A percentile compares a stretch with the other conserved stretches of the same genome.
phyloP scores from a whole-genome alignment of 2,797 vertebrate species.

The Forpus xanthops region DNA sequence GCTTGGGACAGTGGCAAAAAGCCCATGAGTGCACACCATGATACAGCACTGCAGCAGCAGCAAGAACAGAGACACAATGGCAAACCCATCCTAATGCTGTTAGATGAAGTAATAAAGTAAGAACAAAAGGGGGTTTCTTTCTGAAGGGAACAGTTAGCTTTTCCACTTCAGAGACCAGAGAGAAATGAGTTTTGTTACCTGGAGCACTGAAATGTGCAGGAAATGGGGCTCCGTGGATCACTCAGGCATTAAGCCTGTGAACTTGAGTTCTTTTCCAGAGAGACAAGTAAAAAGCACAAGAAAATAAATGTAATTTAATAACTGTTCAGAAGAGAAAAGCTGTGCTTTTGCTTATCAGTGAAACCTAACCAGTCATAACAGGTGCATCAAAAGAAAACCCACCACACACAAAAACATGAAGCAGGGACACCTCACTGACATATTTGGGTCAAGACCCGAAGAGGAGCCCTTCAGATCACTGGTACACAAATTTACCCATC shows the following conservation, averaged over 20 bases:
- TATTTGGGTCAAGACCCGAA: neutral
- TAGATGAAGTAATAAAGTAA: constrained; percentile 77
- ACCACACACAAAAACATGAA: neutral
- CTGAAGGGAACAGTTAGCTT: constrained; percentile 78
- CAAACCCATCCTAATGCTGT: constrained; percentile 27
- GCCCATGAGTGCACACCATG: neutral
- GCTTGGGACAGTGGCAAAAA: neutral
- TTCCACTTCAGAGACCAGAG: constrained; percentile 83
- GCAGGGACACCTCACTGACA: neutral
- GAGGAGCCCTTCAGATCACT: neutral
- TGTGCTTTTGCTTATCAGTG: constrained; percentile 46
- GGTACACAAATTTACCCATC: neutral
- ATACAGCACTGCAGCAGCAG: neutral
- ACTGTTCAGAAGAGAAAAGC: constrained; percentile 68
- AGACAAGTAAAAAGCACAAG: constrained; percentile 34
- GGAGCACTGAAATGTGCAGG: constrained; percentile 71
- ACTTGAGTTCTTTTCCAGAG: constrained; percentile 72
- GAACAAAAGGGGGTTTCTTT: constrained; percentile 81
- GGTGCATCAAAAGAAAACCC: constrained; percentile 51
- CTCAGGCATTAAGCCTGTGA: constrained; percentile 76
- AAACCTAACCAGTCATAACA: constrained; percentile 63
- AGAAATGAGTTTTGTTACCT: constrained; percentile 80
- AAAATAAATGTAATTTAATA: constrained; percentile 76
- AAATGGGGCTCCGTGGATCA: constrained; percentile 72
- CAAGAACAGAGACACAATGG: neutral